Percentiles rank a stretch among this genome's conserved stretches.
Conservation (phyloP, 2,113 vertebrate genomes). For the Lutjanus erythropterus region DNA sequence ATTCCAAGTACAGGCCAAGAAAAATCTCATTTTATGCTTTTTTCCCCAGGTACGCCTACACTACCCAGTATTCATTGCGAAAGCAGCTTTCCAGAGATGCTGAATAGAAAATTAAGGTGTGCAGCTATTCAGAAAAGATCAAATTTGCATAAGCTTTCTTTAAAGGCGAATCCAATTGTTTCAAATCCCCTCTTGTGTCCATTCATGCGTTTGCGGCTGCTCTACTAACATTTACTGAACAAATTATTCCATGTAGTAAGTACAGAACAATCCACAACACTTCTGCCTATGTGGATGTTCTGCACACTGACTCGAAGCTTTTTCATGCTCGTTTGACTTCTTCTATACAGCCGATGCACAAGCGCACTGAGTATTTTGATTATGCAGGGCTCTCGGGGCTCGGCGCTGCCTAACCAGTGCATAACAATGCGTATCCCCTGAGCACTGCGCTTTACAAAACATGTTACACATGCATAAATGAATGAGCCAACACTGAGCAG, state of each 20-base stretch:
- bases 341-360: conserved; percentile 20
- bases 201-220: conserved; percentile 16
- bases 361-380: conserved; percentile 16
- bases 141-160: conserved; percentile 5
- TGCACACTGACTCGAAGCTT: conserved; percentile 29
- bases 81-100: background rate
- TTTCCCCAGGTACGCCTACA: background rate
- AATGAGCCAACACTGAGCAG: conserved; percentile 28
- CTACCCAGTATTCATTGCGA: background rate
- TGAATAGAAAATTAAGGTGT: background rate
- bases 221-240: conserved; percentile 15
- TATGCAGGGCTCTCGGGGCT: conserved; percentile 34
- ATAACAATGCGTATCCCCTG: conserved; percentile 52
- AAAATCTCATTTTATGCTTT: background rate
- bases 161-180: conserved; percentile 12
- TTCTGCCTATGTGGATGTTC: conserved; percentile 8
- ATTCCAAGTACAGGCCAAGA: background rate
- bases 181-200: conserved; percentile 13
- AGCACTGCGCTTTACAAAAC: conserved; percentile 50
- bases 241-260: conserved; percentile 1
- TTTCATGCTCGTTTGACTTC: conserved; percentile 55
- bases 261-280: background rate
- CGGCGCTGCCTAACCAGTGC: conserved; percentile 36
- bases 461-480: conserved; percentile 44
- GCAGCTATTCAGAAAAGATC: conserved; percentile 1